Evolutionary conservation across 1,140 invertebrate genomes (phyloP), one percentile per base, ranked within the genome.

Genomic region (Venustaconcha ellipsiformis): DNA sequence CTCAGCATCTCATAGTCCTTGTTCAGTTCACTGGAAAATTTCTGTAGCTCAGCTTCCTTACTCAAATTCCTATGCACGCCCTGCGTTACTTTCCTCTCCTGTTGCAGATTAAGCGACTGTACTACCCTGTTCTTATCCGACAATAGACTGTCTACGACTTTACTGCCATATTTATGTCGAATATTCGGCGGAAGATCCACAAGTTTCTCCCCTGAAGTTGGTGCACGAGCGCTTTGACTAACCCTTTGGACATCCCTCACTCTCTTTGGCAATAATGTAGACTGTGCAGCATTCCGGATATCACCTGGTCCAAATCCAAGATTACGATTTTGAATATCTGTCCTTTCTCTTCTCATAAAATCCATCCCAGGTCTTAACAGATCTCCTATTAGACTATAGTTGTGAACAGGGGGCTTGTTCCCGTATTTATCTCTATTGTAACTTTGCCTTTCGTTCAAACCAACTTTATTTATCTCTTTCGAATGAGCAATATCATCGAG

Each of bases 391-490:
- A 81, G 59, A 66, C 76, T 77, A 65, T 85, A 85, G 23, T 83
- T 83, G 66, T 85, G 82, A 18, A 78, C 76, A 37, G 79, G 82
- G 2, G 82, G 70, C 58, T 76, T 72, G 15, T 60, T 30, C 20
- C 80, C 76, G 76, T 84, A 82, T 70, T 80, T 83, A 62, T 86
- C 84, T 60, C 77, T 70, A 62, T 86, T 83, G 74, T 79, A 86
- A 59, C 70, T 81, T 37, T 78, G 79, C 26, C 37, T 72, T 17
- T 75, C 59, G 20, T 76, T 80, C 14, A 82, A 70, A 15, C 84
- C 83, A 37, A 84, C 48, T 14, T 57, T 75, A 57, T 86, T 86
- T 11, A 86, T 84, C 23, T 86, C 82, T n/a, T 77, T 66, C 3
- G 83, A 62, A 55, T 79, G 81, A 70, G 78, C 62, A 5, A 84